phyloP scores from a whole-genome alignment of 2,888 invertebrate genomes.

The Eupithecia vulgata region DNA sequence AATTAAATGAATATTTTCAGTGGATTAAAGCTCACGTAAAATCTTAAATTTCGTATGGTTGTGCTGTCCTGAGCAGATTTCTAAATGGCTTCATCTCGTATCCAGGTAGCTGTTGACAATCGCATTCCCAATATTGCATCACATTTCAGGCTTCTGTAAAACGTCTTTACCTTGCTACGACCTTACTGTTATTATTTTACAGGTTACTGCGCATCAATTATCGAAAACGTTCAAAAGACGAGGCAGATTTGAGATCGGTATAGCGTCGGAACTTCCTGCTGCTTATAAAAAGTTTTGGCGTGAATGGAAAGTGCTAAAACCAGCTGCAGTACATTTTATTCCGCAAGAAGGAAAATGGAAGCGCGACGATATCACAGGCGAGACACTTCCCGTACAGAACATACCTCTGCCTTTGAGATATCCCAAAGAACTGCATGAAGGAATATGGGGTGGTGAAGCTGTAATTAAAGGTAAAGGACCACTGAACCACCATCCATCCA shows the following conservation, averaged over 20 bases:
- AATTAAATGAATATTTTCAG: background rate
- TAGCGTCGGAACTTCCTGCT: conserved; percentile 88
- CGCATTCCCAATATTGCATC: conserved; percentile 44
- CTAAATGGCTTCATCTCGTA: conserved; percentile 76
- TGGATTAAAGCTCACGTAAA: background rate
- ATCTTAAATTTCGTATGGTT: background rate
- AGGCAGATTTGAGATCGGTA: conserved; percentile 85
- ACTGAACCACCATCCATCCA: background rate
- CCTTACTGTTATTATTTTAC: conserved; percentile 58
- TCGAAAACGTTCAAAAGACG: conserved; percentile 80
- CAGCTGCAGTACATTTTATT: conserved; percentile 87
- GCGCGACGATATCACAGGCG: conserved; percentile 88
- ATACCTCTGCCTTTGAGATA: conserved; percentile 89
- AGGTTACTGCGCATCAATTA: conserved; percentile 77
- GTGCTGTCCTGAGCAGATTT: conserved; percentile 22
- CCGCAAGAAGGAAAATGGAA: conserved; percentile 89
- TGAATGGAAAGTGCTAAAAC: conserved; percentile 90
- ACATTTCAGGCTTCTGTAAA: conserved; percentile 23
- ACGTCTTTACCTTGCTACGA: conserved; percentile 47
- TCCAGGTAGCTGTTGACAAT: conserved; percentile 58
- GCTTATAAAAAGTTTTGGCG: conserved; percentile 94
- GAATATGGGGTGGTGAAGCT: conserved; percentile 98
- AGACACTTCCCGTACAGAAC: conserved; percentile 90
- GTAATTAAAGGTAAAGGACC: conserved; percentile 88
- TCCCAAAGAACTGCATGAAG: conserved; percentile 91